phyloP scores from a whole-genome alignment of 2,797 vertebrate species.

The Coregonus suidteri region DNA sequence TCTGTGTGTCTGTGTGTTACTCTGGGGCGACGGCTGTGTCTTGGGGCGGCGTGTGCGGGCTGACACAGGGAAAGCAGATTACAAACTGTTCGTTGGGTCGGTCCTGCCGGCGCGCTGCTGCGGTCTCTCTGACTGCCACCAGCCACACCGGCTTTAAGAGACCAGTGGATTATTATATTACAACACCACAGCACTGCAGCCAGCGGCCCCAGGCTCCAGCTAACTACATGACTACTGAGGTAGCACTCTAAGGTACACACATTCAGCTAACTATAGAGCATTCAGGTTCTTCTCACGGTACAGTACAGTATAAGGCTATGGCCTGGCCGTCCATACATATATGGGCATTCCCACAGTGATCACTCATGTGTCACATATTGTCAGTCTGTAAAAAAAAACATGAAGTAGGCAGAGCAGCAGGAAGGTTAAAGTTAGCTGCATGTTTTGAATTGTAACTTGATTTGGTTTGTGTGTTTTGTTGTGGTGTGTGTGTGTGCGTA shows the following conservation, averaged over 20 bases:
- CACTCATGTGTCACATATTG: neutral
- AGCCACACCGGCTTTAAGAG: slow-evolving; percentile 16
- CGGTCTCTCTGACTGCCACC: slow-evolving; percentile 38
- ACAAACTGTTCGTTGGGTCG: slow-evolving; percentile 34
- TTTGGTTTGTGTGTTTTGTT: too few relatives aligned
- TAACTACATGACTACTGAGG: neutral
- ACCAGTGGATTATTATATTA: slow-evolving; percentile 39
- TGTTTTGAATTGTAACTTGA: too few relatives aligned
- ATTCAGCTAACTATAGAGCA: neutral
- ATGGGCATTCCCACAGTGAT: neutral
- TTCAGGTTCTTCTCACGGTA: neutral
- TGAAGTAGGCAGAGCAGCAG: neutral
- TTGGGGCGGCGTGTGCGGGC: slow-evolving; percentile 65
- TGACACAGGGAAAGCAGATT: slow-evolving; percentile 81
- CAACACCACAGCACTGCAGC: slow-evolving; percentile 15
- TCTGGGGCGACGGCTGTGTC: slow-evolving; percentile 58
- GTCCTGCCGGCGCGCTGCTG: slow-evolving; percentile 22
- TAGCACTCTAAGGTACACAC: slow-evolving; percentile 4
- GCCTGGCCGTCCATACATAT: neutral
- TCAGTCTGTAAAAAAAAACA: too few relatives aligned
- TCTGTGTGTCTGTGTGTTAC: slow-evolving; percentile 14
- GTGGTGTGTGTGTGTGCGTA: too few relatives aligned
- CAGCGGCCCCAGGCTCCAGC: neutral
- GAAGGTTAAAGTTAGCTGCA: too few relatives aligned
- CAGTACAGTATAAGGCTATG: neutral